Evolutionary conservation across 2,113 vertebrate genomes (phyloP).

Genomic region (Cnemophilus loriae): DNA sequence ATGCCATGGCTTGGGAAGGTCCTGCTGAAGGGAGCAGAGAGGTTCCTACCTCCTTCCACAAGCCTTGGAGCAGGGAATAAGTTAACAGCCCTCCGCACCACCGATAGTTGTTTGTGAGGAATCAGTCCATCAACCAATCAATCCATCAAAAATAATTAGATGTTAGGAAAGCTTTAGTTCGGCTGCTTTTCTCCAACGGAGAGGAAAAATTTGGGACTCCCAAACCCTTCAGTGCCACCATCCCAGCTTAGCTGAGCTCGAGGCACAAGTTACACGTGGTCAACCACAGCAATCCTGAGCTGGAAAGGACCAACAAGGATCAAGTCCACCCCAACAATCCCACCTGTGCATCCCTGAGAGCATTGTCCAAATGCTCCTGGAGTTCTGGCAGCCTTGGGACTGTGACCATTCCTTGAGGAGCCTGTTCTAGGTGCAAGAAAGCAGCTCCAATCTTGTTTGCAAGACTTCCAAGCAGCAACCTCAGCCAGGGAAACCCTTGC

Average conservation of each 20-base stretch:
- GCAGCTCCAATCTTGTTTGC: not conserved
- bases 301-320: not conserved
- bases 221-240: not conserved
- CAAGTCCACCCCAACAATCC: accelerated
- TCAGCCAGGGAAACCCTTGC: not conserved
- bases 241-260: not conserved
- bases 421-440: not conserved
- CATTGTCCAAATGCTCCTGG: not conserved
- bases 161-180: not conserved
- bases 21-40: not conserved
- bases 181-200: not conserved
- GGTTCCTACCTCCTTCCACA: not conserved
- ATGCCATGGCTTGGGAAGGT: not conserved
- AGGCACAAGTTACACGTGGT: not conserved
- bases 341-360: not conserved
- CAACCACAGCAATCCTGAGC: accelerated
- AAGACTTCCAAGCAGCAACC: accelerated
- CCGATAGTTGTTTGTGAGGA: not conserved
- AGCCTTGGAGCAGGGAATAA: not conserved
- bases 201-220: not conserved
- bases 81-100: not conserved
- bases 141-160: not conserved
- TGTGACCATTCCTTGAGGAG: not conserved
- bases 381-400: not conserved
- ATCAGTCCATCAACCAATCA: too few species aligned